Conservation (phyloP, 2,797 vertebrate species). For the Poecilia wingei region DNA sequence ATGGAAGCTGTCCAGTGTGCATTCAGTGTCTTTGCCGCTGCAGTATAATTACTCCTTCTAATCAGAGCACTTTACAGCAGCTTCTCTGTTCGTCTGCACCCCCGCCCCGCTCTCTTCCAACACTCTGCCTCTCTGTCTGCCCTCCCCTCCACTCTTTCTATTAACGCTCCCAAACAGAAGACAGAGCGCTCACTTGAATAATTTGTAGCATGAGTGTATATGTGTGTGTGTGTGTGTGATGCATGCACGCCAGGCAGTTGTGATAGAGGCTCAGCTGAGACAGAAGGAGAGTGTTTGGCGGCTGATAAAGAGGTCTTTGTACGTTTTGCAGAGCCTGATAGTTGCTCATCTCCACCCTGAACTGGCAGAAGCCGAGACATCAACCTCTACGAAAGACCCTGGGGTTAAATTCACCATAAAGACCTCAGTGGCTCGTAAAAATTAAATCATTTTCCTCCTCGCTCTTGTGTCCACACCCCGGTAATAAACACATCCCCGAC, state of each 20-base stretch:
- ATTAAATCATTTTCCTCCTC: slow-evolving; percentile 43
- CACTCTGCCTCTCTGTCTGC: slow-evolving; percentile 72
- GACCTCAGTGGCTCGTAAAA: slow-evolving; percentile 70
- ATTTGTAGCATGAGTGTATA: slow-evolving; percentile 46
- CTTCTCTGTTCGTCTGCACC: slow-evolving; percentile 79
- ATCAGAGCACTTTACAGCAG: slow-evolving; percentile 85
- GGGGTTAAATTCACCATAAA: slow-evolving; percentile 69
- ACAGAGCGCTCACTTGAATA: slow-evolving; percentile 69
- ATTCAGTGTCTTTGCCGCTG: slow-evolving; percentile 73
- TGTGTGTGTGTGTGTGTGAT: slow-evolving; percentile 57
- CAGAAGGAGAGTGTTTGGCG: slow-evolving; percentile 68
- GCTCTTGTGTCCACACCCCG: slow-evolving; percentile 55
- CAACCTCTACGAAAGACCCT: slow-evolving; percentile 56
- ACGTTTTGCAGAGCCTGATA: slow-evolving; percentile 58
- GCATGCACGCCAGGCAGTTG: slow-evolving; percentile 57
- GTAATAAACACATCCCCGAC: slow-evolving; percentile 70
- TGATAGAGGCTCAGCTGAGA: slow-evolving; percentile 61
- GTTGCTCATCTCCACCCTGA: slow-evolving; percentile 69
- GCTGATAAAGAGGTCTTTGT: slow-evolving; percentile 81
- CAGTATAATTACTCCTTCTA: slow-evolving; percentile 83
- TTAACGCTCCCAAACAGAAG: slow-evolving; percentile 66
- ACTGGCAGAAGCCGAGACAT: slow-evolving; percentile 48
- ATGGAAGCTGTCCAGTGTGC: slow-evolving; percentile 72
- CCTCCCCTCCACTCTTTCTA: slow-evolving; percentile 63
- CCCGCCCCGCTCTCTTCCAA: slow-evolving; percentile 56